Percentiles rank a stretch among this genome's conserved stretches.
These are phyloP conservation scores for Tiliqua scincoides DNA, from an alignment of 2,113 vertebrate genomes.

Conservation along the genomic window DNA sequence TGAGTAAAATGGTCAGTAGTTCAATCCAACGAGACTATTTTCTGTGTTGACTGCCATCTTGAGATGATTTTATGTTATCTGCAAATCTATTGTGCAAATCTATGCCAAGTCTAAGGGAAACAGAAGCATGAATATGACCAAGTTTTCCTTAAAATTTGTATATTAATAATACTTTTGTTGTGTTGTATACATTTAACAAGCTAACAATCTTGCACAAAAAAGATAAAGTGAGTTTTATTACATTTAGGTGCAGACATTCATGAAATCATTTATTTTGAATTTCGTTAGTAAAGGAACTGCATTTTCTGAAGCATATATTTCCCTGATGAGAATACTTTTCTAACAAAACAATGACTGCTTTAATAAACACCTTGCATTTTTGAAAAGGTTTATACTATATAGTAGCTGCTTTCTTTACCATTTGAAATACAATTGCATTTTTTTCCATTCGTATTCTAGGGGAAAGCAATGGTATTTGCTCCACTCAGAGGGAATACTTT, in stretches of 20 bases:
- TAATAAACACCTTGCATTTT: slow-evolving; percentile 40
- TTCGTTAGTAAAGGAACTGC: slow-evolving; percentile 50
- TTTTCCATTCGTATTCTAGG: slow-evolving; percentile 83
- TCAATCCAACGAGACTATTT: neutral
- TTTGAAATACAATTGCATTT: slow-evolving; percentile 71
- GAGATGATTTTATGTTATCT: neutral
- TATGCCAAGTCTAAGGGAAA: neutral
- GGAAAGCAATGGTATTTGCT: slow-evolving; percentile 92
- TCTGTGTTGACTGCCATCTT: neutral
- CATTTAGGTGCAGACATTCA: slow-evolving; percentile 47
- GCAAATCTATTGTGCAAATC: neutral
- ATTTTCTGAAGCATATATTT: slow-evolving; percentile 41
- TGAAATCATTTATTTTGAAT: slow-evolving; percentile 35
- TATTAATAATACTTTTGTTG: slow-evolving; percentile 33
- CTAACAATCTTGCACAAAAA: slow-evolving; percentile 34
- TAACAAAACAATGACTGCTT: slow-evolving; percentile 47
- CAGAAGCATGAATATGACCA: slow-evolving; percentile 18
- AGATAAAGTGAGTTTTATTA: slow-evolving; percentile 36
- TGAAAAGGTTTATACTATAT: slow-evolving; percentile 47
- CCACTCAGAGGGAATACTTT: slow-evolving; percentile 92
- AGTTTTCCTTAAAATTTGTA: slow-evolving; percentile 28
- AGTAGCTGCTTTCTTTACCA: slow-evolving; percentile 61
- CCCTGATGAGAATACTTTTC: slow-evolving; percentile 37
- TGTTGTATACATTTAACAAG: slow-evolving; percentile 52
- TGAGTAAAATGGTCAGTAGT: neutral